A percentile compares a stretch with the other conserved stretches of the same genome.
Evolutionary conservation across 35 echinoderm and acorn worm species (phyloP).

Genomic region (Apostichopus japonicus): DNA sequence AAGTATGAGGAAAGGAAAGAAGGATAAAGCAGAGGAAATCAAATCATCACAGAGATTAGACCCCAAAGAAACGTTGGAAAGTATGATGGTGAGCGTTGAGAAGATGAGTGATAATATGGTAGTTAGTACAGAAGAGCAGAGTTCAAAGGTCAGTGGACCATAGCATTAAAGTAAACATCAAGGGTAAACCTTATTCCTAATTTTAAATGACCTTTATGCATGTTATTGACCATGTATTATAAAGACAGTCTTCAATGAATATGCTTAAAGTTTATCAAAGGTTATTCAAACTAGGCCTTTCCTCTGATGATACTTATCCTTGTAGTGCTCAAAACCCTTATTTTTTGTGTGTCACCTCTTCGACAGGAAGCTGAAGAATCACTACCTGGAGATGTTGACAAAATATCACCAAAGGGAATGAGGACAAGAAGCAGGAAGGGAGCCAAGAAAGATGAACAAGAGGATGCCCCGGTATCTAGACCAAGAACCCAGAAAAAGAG

Average conservation of each 20-base stretch:
- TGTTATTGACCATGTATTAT: too few relatives aligned
- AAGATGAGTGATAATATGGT: background rate
- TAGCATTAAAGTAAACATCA: too few relatives aligned
- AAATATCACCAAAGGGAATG: background rate
- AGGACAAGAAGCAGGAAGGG: background rate
- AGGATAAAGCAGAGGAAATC: background rate
- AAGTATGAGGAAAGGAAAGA: background rate
- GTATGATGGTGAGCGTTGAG: background rate
- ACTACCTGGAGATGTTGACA: background rate
- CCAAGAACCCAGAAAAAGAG: background rate
- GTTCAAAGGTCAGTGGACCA: too few relatives aligned
- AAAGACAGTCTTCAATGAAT: too few relatives aligned
- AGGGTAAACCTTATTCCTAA: too few relatives aligned
- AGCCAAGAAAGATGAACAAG: background rate
- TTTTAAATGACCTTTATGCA: too few relatives aligned
- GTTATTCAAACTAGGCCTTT: too few relatives aligned
- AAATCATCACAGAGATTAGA: background rate
- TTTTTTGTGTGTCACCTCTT: background rate
- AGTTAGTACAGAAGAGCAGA: background rate
- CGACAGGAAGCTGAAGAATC: background rate
- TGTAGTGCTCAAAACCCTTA: too few relatives aligned
- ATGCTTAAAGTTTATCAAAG: too few relatives aligned
- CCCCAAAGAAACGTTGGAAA: too few relatives aligned
- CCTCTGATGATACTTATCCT: too few relatives aligned
- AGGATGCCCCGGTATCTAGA: background rate